Conservation (phyloP, 2,888 invertebrate species). For the Cistogaster globosa region DNA sequence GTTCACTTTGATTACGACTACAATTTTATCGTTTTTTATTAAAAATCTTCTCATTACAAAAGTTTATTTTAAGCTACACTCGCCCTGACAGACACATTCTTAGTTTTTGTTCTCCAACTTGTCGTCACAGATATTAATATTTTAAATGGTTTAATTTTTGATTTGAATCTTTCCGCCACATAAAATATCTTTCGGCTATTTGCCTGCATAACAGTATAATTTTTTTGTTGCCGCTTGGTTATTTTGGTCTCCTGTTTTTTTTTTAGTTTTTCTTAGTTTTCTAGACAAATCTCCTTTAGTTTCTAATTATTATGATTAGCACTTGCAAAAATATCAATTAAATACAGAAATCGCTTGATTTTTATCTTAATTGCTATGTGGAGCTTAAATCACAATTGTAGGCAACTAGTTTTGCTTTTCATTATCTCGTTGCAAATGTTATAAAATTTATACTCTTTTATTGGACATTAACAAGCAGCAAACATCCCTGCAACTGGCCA, state of each 20-base stretch:
- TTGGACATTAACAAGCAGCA: slow-evolving; percentile 7
- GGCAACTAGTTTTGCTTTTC: slow-evolving; percentile 19
- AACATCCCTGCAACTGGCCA: background rate
- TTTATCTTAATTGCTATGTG: slow-evolving; percentile 60
- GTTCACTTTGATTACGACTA: too few relatives aligned
- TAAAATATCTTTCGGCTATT: slow-evolving; percentile 42
- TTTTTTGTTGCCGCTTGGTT: slow-evolving; percentile 27
- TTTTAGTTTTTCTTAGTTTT: slow-evolving; percentile 15
- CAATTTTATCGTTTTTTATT: too few relatives aligned
- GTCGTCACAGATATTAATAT: too few relatives aligned
- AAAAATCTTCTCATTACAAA: too few relatives aligned
- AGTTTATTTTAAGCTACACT: too few relatives aligned
- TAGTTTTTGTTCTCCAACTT: too few relatives aligned
- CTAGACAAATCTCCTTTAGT: slow-evolving; percentile 61
- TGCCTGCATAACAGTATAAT: slow-evolving; percentile 57
- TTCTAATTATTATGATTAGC: slow-evolving; percentile 68
- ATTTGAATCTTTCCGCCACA: slow-evolving; percentile 28
- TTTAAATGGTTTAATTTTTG: background rate
- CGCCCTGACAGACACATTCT: too few relatives aligned
- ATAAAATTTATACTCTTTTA: slow-evolving; percentile 36
- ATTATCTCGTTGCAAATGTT: slow-evolving; percentile 2
- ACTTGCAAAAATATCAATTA: slow-evolving; percentile 68
- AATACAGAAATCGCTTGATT: slow-evolving; percentile 59
- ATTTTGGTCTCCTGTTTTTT: background rate
- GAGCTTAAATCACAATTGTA: slow-evolving; percentile 47